These are phyloP conservation scores for Paragorgia papillata DNA, from an alignment of 92 coral and sea anemone species.

Conservation along the genomic window DNA sequence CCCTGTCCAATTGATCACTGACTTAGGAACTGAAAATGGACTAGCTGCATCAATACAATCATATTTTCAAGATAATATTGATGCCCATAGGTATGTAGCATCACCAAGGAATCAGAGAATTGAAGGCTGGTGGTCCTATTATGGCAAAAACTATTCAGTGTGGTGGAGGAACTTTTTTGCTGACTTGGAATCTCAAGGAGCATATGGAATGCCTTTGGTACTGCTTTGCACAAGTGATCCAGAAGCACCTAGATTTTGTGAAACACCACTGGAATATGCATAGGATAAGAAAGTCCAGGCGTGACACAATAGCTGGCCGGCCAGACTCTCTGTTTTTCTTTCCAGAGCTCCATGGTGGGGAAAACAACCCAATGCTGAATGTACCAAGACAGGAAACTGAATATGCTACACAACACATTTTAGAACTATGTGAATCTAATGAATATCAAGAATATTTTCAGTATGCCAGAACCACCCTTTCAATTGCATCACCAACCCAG, in stretches of 20 bases:
- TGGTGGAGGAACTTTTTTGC: slow-evolving; percentile 8
- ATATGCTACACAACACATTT: too few species aligned
- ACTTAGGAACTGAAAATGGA: slow-evolving; percentile 10
- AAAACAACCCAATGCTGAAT: too few species aligned
- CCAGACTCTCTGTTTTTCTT: background rate
- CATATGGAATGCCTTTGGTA: slow-evolving; percentile 15
- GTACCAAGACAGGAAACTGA: too few species aligned
- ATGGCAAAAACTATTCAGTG: background rate
- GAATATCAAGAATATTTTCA: too few species aligned
- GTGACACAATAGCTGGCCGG: background rate
- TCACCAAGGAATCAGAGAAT: background rate
- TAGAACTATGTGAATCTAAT: too few species aligned
- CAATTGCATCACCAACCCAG: too few species aligned
- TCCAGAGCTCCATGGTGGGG: too few species aligned
- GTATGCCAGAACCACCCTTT: too few species aligned
- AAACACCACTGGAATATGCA: background rate
- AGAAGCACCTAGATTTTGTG: background rate
- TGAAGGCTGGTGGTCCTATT: slow-evolving; percentile 6
- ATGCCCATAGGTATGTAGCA: background rate
- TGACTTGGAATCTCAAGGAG: background rate
- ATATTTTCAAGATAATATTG: background rate
- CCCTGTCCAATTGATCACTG: background rate
- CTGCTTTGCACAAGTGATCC: background rate
- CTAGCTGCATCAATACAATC: background rate
- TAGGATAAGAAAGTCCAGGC: background rate